A percentile compares a stretch with the other conserved stretches of the same genome.
These are phyloP conservation scores for Aphelenchoides besseyi DNA, from an alignment of 1,140 invertebrate species.

Conservation along the genomic window DNA sequence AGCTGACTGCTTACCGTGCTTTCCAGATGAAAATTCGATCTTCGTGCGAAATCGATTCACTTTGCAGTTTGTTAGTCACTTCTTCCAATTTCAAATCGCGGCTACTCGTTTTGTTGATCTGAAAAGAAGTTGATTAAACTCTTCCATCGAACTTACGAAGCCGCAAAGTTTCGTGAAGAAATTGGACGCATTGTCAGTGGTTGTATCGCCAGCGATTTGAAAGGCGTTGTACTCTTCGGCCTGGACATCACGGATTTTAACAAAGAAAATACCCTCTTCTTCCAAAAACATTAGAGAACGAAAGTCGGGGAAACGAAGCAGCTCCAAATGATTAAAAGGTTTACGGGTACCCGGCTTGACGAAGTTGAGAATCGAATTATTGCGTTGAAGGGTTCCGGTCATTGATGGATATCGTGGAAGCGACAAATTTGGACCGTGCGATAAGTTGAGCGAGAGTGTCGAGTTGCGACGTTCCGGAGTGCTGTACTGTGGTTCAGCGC, in stretches of 20 bases:
- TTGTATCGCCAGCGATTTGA: conserved; percentile 7
- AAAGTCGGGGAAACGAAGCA: neutral
- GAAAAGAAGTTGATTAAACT: neutral
- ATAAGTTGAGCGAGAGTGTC: neutral
- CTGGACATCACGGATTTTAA: conserved; percentile 2
- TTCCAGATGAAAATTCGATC: too few relatives aligned
- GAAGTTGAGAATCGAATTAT: neutral
- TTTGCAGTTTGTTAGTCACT: neutral
- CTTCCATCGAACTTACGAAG: neutral
- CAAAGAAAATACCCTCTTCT: conserved; percentile 9
- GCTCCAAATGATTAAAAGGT: neutral
- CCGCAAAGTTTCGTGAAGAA: conserved; percentile 26
- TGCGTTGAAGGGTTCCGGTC: neutral
- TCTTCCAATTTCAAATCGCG: neutral
- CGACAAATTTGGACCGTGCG: neutral
- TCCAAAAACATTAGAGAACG: neutral
- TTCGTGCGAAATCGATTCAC: too few relatives aligned
- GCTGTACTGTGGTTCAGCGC: neutral
- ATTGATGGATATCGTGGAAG: neutral
- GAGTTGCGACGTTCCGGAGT: neutral
- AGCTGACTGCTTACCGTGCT: too few relatives aligned
- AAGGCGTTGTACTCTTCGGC: neutral
- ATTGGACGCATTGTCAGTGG: neutral
- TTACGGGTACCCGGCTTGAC: neutral
- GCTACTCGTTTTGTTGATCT: neutral